These are phyloP conservation scores for Siphamia tubifer DNA, from an alignment of 2,113 vertebrate genomes.

Conservation along the genomic window DNA sequence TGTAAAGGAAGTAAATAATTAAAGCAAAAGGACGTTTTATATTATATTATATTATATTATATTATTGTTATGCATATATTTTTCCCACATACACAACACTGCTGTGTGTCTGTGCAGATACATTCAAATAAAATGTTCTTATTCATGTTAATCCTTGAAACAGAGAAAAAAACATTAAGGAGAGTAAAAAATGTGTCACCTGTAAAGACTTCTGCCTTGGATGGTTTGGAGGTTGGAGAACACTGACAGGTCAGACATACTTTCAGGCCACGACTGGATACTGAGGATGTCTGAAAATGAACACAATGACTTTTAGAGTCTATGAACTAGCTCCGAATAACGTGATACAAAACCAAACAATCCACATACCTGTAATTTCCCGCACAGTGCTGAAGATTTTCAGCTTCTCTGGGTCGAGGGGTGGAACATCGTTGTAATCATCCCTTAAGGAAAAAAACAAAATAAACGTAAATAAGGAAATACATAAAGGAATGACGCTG, in stretches of 20 bases:
- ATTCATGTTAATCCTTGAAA: too few species aligned
- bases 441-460: slow-evolving; percentile 74
- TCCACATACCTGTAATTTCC: slow-evolving; percentile 86
- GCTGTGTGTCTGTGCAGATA: not conserved
- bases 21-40: too few species aligned
- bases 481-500: too few species aligned
- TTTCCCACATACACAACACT: too few species aligned
- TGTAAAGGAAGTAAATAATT: not conserved
- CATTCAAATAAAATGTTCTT: not conserved
- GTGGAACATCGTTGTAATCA: slow-evolving; percentile 69
- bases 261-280: slow-evolving; percentile 92
- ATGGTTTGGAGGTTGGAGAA: slow-evolving; percentile 93
- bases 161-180: not conserved
- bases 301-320: not conserved
- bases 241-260: slow-evolving; percentile 90
- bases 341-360: not conserved
- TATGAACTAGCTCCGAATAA: not conserved
- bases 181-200: slow-evolving; percentile 74
- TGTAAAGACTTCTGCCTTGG: slow-evolving; percentile 87
- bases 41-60: too few species aligned
- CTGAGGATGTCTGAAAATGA: slow-evolving; percentile 84
- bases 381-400: slow-evolving; percentile 88
- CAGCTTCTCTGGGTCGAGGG: slow-evolving; percentile 90
- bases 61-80: too few species aligned
- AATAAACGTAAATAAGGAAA: not conserved